These are phyloP conservation scores for Distichodus sexfasciatus DNA, from an alignment of 2,797 vertebrate genomes.

Conservation along the genomic window DNA sequence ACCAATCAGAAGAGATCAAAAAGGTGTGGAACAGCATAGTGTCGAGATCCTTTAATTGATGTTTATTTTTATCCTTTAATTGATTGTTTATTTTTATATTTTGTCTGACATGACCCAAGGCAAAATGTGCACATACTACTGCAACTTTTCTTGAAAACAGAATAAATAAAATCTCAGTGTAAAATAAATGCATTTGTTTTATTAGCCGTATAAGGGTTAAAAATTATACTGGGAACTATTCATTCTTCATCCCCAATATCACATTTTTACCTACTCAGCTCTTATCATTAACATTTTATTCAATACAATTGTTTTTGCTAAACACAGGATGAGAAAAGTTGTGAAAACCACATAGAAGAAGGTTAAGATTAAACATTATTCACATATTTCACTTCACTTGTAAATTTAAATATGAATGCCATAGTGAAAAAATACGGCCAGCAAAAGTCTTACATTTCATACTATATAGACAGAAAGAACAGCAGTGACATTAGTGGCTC, in stretches of 20 bases:
- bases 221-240: too few species aligned
- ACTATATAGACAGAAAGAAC: constrained; percentile 33
- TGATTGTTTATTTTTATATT: too few species aligned
- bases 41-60: too few species aligned
- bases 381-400: constrained; percentile 27
- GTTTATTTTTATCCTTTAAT: too few species aligned
- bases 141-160: not conserved
- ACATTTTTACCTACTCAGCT: too few species aligned
- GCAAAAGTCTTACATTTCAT: too few species aligned
- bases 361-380: constrained; percentile 52
- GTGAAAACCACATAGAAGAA: constrained; percentile 14
- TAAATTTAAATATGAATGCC: constrained; percentile 40
- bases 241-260: too few species aligned
- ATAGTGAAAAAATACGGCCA: constrained; percentile 15
- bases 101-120: too few species aligned
- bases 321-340: not conserved
- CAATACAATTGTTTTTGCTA: too few species aligned
- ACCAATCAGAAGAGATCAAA: too few species aligned
- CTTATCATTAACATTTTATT: not conserved
- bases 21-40: too few species aligned
- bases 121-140: too few species aligned
- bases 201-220: constrained; percentile 32
- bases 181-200: constrained; percentile 20
- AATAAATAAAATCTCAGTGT: not conserved
- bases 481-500: constrained; percentile 27